Evolutionary conservation across 2,888 invertebrate genomes (phyloP).

Genomic region (Pyralis farinalis): DNA sequence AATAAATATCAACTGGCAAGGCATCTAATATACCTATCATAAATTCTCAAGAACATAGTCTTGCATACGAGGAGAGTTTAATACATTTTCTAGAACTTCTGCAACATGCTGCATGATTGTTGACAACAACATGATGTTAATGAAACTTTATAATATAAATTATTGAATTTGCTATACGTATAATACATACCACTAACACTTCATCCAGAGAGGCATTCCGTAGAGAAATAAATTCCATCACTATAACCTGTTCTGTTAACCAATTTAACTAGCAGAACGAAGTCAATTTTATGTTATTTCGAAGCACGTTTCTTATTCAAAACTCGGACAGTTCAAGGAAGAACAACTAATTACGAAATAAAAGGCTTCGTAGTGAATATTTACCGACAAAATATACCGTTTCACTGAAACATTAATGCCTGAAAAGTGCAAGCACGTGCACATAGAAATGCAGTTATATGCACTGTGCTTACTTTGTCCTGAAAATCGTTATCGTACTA

Average conservation of each 20-base stretch:
- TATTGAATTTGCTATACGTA: too few relatives aligned
- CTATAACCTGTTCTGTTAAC: slow-evolving; percentile 40
- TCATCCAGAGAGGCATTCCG: slow-evolving; percentile 47
- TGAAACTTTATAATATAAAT: too few relatives aligned
- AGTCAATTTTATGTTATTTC: slow-evolving; percentile 44
- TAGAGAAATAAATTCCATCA: slow-evolving; percentile 37
- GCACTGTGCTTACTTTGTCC: slow-evolving; percentile 39
- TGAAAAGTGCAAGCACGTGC: slow-evolving; percentile 78
- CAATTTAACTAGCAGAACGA: slow-evolving; percentile 52
- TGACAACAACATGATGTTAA: too few relatives aligned
- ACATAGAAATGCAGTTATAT: slow-evolving; percentile 59
- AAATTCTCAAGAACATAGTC: too few relatives aligned
- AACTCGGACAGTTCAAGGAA: slow-evolving; percentile 22
- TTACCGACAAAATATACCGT: slow-evolving; percentile 27
- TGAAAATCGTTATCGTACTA: slow-evolving; percentile 20
- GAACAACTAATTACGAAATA: slow-evolving; percentile 16
- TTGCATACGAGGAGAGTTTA: too few relatives aligned
- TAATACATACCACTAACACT: slow-evolving; percentile 69
- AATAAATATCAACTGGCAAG: too few relatives aligned
- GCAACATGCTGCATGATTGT: too few relatives aligned
- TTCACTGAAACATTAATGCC: slow-evolving; percentile 51
- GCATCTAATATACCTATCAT: too few relatives aligned
- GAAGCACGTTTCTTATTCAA: slow-evolving; percentile 40
- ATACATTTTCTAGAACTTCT: too few relatives aligned
- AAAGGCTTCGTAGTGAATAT: slow-evolving; percentile 22